These are phyloP conservation scores for Odontomyia ornata DNA, from an alignment of 2,888 invertebrate species.

Conservation along the genomic window DNA sequence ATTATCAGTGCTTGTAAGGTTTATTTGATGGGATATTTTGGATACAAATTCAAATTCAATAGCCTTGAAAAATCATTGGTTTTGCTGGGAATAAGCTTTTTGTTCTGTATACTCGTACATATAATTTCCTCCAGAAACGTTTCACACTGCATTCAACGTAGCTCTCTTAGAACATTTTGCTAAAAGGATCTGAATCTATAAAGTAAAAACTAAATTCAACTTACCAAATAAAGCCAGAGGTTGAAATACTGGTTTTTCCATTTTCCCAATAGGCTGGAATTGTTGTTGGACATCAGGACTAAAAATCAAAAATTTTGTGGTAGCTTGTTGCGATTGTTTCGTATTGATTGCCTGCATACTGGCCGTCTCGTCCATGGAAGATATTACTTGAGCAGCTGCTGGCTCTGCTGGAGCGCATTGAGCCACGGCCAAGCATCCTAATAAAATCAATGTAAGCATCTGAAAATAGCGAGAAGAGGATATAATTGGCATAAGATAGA, in stretches of 20 bases:
- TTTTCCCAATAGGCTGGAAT: slow-evolving; percentile 51
- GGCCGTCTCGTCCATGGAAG: background rate
- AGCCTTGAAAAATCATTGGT: too few species aligned
- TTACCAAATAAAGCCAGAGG: slow-evolving; percentile 58
- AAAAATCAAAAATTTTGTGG: slow-evolving; percentile 60
- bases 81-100: too few species aligned
- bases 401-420: slow-evolving; percentile 42
- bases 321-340: slow-evolving; percentile 19
- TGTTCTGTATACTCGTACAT: too few species aligned
- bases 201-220: slow-evolving; percentile 41
- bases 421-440: slow-evolving; percentile 28
- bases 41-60: too few species aligned
- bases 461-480: slow-evolving; percentile 10
- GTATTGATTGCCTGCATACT: background rate
- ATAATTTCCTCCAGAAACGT: too few species aligned
- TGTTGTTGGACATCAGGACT: slow-evolving; percentile 62
- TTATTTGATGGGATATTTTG: too few species aligned
- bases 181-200: too few species aligned
- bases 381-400: background rate
- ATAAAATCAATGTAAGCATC: slow-evolving; percentile 41
- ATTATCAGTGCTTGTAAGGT: too few species aligned
- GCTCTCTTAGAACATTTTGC: too few species aligned
- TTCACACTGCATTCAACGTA: too few species aligned
- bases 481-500: too few species aligned
- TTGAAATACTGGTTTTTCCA: slow-evolving; percentile 48